phyloP scores from a whole-genome alignment of 2,113 vertebrate genomes.

The Tychaedon coryphoeus region DNA sequence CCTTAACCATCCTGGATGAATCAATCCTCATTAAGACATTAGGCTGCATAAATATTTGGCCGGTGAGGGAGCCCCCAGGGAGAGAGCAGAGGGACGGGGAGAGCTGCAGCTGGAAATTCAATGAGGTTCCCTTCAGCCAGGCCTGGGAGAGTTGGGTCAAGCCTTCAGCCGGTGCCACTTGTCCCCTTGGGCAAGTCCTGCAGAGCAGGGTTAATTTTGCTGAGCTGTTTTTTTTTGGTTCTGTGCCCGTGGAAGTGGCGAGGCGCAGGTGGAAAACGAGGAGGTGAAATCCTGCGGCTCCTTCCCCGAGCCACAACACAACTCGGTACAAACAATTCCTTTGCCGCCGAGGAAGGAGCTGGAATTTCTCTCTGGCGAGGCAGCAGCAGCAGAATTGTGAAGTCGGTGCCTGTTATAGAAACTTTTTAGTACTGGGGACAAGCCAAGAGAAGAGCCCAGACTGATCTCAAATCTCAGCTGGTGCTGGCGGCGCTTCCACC shows the following conservation, averaged over 20 bases:
- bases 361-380: conserved; percentile 27
- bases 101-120: not conserved
- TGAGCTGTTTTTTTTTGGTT: not conserved
- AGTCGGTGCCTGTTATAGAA: conserved; percentile 43
- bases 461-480: conserved; percentile 50
- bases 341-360: conserved; percentile 2
- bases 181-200: conserved; percentile 44
- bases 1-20: not conserved
- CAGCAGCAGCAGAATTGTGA: conserved; percentile 18
- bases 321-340: not conserved
- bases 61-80: not conserved
- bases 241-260: not conserved
- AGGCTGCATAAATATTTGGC: conserved; percentile 21
- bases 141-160: not conserved
- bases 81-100: not conserved
- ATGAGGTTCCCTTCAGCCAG: not conserved
- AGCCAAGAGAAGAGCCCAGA: conserved; percentile 55
- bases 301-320: not conserved
- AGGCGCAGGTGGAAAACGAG: not conserved
- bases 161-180: not conserved
- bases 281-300: not conserved
- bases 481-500: not conserved
- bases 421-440: conserved; percentile 47
- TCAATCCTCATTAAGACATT: not conserved
- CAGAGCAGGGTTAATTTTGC: not conserved